Base-by-base conservation (phyloP, 2,797 vertebrate species). In the Salmo trutta region DNA sequence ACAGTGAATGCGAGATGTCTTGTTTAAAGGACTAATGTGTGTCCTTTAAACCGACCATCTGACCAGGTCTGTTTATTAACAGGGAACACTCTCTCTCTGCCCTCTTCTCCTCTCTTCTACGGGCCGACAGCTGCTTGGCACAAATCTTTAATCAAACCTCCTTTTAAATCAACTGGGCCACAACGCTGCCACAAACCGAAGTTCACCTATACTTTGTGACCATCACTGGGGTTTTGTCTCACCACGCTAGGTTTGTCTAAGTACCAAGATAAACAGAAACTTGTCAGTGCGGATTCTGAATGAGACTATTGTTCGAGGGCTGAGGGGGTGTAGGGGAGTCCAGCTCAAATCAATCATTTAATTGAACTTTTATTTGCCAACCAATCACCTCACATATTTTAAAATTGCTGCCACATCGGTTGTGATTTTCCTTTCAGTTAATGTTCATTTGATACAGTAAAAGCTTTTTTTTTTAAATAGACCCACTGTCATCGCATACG, bases 121-220 rank as follows among this genome's bases (percentile, higher is more conserved):
- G 71, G 5, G 24, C 51, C 51, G 1, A 27, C 53, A n/a, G 16
- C 41, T 69, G 52, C 29, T 78, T 73, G 78, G 68, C 73, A 54
- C 71, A 68, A 70, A 74, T 16, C 71, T 68, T 8, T 65, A 74
- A 68, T 73, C 51, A 74, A 53, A 74, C 75, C 14, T 74, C 19
- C 6, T 54, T 17, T 17, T 7, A 59, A 59, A 59, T 56, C 19
- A 56, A 56, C 54, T n/a, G 54, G 1, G 6, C 7, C n/a, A 59
- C 56, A 47, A 47, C 41, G 41, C n/a, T 59, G 19, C 56, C 19
- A n/a, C 6, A 59, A 47, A 47, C 41, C 2, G 12, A 47, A 47
- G 41, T 47, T 47, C 41, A 62, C 56, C 56, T 24, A 12, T n/a
- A 62, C 59, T 24, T 8, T 21, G 12, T 59, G 17, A 7, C 19